Conservation (phyloP, 2,797 vertebrate genomes). For the Pogonophryne albipinna region DNA sequence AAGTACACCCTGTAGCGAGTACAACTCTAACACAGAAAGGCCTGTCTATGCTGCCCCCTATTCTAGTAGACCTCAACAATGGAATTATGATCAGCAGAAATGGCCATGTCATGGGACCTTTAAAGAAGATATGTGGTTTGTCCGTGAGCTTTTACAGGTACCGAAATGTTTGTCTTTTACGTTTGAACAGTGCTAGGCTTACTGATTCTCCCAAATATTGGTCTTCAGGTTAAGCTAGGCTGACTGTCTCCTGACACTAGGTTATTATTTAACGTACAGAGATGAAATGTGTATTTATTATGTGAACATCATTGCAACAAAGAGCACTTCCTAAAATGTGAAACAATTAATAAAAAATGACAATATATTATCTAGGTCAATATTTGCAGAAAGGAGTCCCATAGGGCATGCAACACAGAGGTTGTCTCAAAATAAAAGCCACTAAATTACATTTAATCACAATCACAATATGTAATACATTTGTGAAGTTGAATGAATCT, state of each 20-base stretch:
- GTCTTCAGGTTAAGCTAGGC: background rate
- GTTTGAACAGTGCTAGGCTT: background rate
- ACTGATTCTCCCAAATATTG: background rate
- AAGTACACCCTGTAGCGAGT: too few relatives aligned
- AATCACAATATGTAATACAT: background rate
- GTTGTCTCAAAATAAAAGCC: background rate
- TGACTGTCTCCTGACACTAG: too few relatives aligned
- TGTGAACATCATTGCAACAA: conserved; percentile 1
- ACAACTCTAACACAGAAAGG: too few relatives aligned
- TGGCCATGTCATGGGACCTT: too few relatives aligned
- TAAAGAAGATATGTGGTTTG: background rate
- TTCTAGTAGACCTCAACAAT: too few relatives aligned
- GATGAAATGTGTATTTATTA: background rate
- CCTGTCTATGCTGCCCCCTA: too few relatives aligned
- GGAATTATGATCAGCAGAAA: too few relatives aligned
- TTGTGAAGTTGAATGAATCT: background rate
- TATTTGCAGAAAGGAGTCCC: background rate
- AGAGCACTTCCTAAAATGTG: background rate
- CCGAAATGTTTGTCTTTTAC: background rate
- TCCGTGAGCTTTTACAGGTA: background rate
- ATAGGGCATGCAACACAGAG: background rate
- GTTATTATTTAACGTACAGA: background rate
- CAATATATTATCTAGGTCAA: background rate
- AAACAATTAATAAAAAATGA: background rate
- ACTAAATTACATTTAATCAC: background rate